phyloP scores from a whole-genome alignment of 2,113 vertebrate genomes.

The Podarcis raffonei region DNA sequence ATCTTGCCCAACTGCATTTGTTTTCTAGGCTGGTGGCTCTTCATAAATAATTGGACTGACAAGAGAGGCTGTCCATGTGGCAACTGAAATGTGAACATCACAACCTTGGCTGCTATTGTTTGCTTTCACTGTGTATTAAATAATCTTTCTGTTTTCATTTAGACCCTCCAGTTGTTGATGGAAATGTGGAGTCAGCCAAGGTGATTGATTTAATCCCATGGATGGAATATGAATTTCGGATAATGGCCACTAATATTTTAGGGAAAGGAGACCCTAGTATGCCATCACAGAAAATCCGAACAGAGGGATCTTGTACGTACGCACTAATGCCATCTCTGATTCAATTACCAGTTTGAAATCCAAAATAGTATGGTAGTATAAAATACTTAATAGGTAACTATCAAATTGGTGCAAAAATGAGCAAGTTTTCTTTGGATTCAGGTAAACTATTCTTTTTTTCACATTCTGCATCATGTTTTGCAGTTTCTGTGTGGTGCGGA shows the following conservation, averaged over 20 bases:
- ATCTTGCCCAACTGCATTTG: not conserved
- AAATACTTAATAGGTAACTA: not conserved
- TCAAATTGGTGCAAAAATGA: not conserved
- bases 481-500: not conserved
- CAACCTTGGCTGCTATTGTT: slow-evolving; percentile 1
- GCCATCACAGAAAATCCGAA: slow-evolving; percentile 85
- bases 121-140: slow-evolving; percentile 10
- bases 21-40: not conserved
- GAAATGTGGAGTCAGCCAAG: slow-evolving; percentile 88
- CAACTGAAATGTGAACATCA: not conserved
- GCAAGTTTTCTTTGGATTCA: not conserved
- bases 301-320: slow-evolving; percentile 86
- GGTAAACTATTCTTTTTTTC: not conserved
- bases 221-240: slow-evolving; percentile 96
- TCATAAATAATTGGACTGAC: not conserved
- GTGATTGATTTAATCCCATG: slow-evolving; percentile 91
- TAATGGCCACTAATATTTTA: slow-evolving; percentile 91
- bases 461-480: not conserved
- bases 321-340: not conserved
- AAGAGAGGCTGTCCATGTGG: not conserved
- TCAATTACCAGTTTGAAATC: not conserved
- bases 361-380: not conserved
- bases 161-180: slow-evolving; percentile 91
- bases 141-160: slow-evolving; percentile 32
- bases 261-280: slow-evolving; percentile 91